Evolutionary conservation across 2,113 vertebrate species (phyloP).

Genomic region (Cyprinodon variegatus): DNA sequence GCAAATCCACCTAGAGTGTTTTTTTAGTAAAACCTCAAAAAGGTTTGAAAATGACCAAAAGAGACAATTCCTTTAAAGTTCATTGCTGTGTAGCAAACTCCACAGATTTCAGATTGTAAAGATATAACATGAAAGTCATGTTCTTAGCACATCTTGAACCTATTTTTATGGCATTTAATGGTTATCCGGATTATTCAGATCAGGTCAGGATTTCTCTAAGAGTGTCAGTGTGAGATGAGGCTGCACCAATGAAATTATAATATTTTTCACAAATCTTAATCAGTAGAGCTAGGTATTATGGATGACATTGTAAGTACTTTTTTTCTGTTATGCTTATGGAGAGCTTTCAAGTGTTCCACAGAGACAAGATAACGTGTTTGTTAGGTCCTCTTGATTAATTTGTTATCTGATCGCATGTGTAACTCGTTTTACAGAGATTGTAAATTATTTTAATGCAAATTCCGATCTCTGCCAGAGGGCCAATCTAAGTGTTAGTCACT

Average conservation of each 20-base stretch:
- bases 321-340: constrained; percentile 16
- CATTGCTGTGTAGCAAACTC: neutral
- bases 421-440: constrained; percentile 34
- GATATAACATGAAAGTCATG: too few relatives aligned
- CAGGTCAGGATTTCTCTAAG: neutral
- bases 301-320: constrained; percentile 7
- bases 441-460: constrained; percentile 45
- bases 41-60: neutral
- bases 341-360: constrained; percentile 29
- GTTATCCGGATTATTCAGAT: too few relatives aligned
- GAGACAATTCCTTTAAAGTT: neutral
- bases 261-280: neutral
- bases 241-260: neutral
- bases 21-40: neutral
- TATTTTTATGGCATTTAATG: neutral
- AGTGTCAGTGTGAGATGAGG: neutral
- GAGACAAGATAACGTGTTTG: constrained; percentile 44
- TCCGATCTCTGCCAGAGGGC: constrained; percentile 25
- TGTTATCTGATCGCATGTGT: constrained; percentile 52
- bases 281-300: neutral
- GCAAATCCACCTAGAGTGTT: neutral
- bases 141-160: neutral
- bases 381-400: constrained; percentile 47
- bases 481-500: constrained; percentile 33
- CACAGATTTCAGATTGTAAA: too few relatives aligned